These are phyloP conservation scores for Phalacrocorax carbo DNA, from an alignment of 2,113 vertebrate genomes.

Conservation along the genomic window DNA sequence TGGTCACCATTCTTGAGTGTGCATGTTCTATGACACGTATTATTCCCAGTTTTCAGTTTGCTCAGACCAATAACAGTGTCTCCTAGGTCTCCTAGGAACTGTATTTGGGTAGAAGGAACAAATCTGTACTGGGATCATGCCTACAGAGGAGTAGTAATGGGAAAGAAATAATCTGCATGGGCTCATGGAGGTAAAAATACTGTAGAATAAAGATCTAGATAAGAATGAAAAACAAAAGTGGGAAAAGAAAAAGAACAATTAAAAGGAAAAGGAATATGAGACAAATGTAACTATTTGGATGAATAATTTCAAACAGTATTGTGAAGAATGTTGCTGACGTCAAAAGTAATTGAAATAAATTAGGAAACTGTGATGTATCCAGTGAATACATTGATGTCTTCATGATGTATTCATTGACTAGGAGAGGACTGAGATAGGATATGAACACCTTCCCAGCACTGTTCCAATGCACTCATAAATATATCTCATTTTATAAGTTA, in stretches of 20 bases:
- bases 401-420: background rate
- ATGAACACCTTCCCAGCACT: background rate
- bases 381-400: background rate
- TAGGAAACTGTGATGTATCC: background rate
- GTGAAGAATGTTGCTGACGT: background rate
- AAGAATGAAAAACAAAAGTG: background rate
- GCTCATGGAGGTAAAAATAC: background rate
- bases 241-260: background rate
- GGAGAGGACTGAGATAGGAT: background rate
- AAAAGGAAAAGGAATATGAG: background rate
- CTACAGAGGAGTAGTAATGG: background rate
- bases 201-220: background rate
- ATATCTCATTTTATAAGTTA: background rate
- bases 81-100: background rate
- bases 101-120: background rate
- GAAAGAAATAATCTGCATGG: background rate
- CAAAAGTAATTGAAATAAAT: background rate
- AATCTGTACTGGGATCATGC: background rate
- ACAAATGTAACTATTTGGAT: background rate
- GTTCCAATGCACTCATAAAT: background rate
- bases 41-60: background rate
- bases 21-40: background rate
- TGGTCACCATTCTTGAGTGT: background rate
- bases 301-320: background rate
- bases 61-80: background rate